Base-by-base conservation (phyloP, 2,113 vertebrate species). In the Lagopus leucura region DNA sequence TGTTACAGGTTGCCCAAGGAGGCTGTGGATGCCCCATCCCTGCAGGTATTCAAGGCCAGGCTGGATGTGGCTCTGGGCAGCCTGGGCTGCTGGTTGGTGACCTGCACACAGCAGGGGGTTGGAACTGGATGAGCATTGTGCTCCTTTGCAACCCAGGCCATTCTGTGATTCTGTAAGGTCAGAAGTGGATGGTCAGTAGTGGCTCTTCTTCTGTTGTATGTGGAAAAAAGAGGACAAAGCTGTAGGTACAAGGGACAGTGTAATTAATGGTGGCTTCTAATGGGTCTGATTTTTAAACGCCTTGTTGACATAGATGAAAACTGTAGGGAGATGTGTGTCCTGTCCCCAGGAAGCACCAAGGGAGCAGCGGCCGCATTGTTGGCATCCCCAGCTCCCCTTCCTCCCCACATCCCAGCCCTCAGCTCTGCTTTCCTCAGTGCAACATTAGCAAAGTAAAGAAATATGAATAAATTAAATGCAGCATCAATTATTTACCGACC, bases 381-480 rank as follows among this genome's bases (percentile, higher is more conserved):
- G 25, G 45, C 28, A 52, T 43, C 50, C 74, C 0, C 1, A 27
- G n/a, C 32, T 57, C 38, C 36, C 13, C 4, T 0, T 43, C 8
- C 15, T 57, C 32, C 65, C 60, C 11, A 1, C 6, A 25, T 22
- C 30, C 42, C 65, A 30, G 61, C 48, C 78, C 42, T 54, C 34
- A 52, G 25, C 50, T 22, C n/a, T 65, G 20, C 38, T 82, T 50
- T 40, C 77, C 95, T 89, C 94, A 18, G 79, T 61, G 88, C 79
- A 91, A 96, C 76, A 75, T 95, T 69, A 94, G 76, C 43, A 95
- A 97, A 94, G 95, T 80, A 94, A 95, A 97, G 95, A 94, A 94
- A 86, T 74, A 93, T 96, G 94, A 96, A 97, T 95, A 95, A 97
- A 95, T 95, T 57, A 94, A 91, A 90, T 54, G 24, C 57, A 12